A percentile compares a stretch with the other conserved stretches of the same genome.
Conservation (phyloP, 2,113 vertebrate species). For the Cyphomyrus plagiostoma region DNA sequence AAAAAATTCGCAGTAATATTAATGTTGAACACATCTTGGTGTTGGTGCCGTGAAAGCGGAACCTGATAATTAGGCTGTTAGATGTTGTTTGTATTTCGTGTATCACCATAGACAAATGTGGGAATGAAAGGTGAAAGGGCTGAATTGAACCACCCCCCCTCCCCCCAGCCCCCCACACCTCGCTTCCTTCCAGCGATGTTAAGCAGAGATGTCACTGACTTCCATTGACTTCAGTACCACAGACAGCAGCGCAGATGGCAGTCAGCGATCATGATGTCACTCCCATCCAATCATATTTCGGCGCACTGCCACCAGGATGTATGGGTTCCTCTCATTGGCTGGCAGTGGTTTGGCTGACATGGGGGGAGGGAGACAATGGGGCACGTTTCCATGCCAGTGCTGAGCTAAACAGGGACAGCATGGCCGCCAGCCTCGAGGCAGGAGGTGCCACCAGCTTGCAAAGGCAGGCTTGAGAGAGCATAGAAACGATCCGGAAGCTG, state of each 20-base stretch:
- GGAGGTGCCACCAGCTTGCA: constrained; percentile 23
- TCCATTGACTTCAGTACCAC: constrained; percentile 37
- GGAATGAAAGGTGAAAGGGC: neutral
- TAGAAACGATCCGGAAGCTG: constrained; percentile 18
- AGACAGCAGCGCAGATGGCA: constrained; percentile 31
- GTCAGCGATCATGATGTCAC: constrained; percentile 41
- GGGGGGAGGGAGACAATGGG: constrained; percentile 14
- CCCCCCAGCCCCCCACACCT: neutral
- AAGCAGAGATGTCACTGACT: constrained; percentile 47
- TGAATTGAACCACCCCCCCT: constrained; percentile 16
- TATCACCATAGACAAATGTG: neutral
- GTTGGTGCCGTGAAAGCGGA: neutral
- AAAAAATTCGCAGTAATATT: neutral
- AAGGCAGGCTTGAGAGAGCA: constrained; percentile 31
- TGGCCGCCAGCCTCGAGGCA: constrained; percentile 14
- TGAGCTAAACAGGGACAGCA: constrained; percentile 19
- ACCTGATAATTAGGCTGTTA: neutral
- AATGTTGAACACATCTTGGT: neutral
- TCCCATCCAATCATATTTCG: constrained; percentile 26
- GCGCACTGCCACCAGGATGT: constrained; percentile 23
- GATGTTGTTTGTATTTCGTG: neutral
- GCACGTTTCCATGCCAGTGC: constrained; percentile 22
- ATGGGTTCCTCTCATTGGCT: constrained; percentile 12
- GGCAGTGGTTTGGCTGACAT: constrained; percentile 17
- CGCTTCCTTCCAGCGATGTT: constrained; percentile 24